A percentile compares a stretch with the other conserved stretches of the same genome.
These are phyloP conservation scores for Isoperla grammatica DNA, from an alignment of 2,888 invertebrate species.

Conservation along the genomic window DNA sequence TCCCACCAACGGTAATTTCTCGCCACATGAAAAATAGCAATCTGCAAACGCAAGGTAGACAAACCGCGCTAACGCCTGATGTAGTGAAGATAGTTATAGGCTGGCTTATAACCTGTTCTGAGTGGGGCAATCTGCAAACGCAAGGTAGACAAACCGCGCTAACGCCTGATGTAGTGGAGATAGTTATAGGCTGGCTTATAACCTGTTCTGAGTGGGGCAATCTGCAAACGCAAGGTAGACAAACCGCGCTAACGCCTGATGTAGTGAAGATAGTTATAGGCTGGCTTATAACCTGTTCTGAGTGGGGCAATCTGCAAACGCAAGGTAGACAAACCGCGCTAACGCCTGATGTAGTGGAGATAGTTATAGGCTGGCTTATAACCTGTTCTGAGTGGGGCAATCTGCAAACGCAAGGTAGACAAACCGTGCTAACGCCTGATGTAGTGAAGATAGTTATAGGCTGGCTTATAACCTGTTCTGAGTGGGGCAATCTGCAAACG, in stretches of 20 bases:
- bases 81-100: slow-evolving; percentile 16
- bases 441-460: too few species aligned
- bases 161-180: not conserved
- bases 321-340: too few species aligned
- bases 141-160: slow-evolving; percentile 17
- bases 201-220: slow-evolving; percentile 20
- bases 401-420: too few species aligned
- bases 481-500: too few species aligned
- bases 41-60: not conserved
- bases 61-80: slow-evolving; percentile 6
- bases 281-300: slow-evolving; percentile 10
- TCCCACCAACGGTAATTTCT: not conserved
- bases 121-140: slow-evolving; percentile 6
- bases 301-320: too few species aligned
- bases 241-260: slow-evolving; percentile 6
- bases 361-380: too few species aligned
- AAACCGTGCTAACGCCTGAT: too few species aligned
- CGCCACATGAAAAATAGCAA: not conserved
- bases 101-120: slow-evolving; percentile 10
- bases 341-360: too few species aligned
- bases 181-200: slow-evolving; percentile 12
- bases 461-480: too few species aligned
- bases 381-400: too few species aligned
- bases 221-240: not conserved
- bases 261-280: slow-evolving; percentile 16